phyloP scores from a whole-genome alignment of 2,888 invertebrate species.

The Euzophera pinguis region DNA sequence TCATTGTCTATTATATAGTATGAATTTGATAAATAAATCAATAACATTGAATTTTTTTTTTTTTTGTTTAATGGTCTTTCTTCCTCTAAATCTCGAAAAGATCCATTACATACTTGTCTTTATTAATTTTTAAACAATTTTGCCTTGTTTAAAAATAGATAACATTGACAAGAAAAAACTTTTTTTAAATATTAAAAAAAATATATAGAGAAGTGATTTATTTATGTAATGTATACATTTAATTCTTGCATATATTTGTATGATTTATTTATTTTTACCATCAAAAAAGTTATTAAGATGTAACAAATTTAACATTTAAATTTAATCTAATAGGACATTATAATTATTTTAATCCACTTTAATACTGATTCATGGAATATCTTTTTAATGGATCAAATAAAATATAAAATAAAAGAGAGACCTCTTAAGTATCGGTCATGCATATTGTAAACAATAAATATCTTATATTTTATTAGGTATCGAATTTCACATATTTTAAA shows the following conservation, averaged over 20 bases:
- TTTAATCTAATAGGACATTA: background rate
- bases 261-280: background rate
- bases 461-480: constrained; percentile 36
- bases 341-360: constrained; percentile 3
- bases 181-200: too few relatives aligned
- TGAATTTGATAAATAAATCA: too few relatives aligned
- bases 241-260: background rate
- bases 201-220: too few relatives aligned
- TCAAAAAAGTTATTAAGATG: background rate
- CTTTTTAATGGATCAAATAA: background rate
- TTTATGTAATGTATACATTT: background rate
- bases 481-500: constrained; percentile 31
- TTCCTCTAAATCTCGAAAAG: too few relatives aligned
- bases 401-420: background rate
- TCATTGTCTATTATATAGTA: too few relatives aligned
- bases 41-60: too few relatives aligned
- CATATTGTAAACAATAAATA: constrained; percentile 27
- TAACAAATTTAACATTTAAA: background rate
- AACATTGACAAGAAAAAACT: too few relatives aligned
- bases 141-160: too few relatives aligned
- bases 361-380: constrained; percentile 5
- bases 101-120: too few relatives aligned
- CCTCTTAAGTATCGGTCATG: background rate
- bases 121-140: too few relatives aligned
- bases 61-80: too few relatives aligned